phyloP scores from a whole-genome alignment of 35 echinoderm and acorn worm genomes.

The Anneissia japonica region DNA sequence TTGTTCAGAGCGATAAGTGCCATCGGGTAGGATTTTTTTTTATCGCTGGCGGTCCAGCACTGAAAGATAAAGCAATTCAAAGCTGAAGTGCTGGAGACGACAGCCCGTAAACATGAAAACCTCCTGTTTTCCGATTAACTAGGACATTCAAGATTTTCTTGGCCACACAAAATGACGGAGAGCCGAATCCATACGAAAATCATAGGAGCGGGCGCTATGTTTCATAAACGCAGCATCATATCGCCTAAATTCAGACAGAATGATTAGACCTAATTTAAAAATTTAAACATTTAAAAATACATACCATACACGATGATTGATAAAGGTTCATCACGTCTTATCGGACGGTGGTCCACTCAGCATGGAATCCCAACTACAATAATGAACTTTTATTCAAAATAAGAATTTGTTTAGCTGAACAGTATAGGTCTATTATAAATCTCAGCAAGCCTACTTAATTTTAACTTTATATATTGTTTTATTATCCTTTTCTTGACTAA shows the following conservation, averaged over 20 bases:
- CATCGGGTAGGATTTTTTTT: neutral
- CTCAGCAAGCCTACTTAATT: too few species aligned
- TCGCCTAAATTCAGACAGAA: neutral
- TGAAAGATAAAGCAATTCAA: neutral
- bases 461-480: too few species aligned
- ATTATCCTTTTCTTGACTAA: too few species aligned
- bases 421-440: too few species aligned
- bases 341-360: neutral
- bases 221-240: neutral
- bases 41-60: neutral
- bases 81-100: conserved; percentile 2
- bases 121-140: neutral
- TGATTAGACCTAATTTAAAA: neutral
- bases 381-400: too few species aligned
- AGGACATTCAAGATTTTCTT: neutral
- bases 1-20: neutral
- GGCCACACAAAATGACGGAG: neutral
- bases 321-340: neutral
- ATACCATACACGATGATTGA: neutral
- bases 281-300: too few species aligned
- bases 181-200: too few species aligned
- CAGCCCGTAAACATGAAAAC: conserved; percentile 16
- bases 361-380: too few species aligned
- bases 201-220: neutral
- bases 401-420: too few species aligned